Percentiles rank a stretch among this genome's conserved stretches.
Conservation (phyloP, 2,888 invertebrate genomes). For the Agrochola lota region DNA sequence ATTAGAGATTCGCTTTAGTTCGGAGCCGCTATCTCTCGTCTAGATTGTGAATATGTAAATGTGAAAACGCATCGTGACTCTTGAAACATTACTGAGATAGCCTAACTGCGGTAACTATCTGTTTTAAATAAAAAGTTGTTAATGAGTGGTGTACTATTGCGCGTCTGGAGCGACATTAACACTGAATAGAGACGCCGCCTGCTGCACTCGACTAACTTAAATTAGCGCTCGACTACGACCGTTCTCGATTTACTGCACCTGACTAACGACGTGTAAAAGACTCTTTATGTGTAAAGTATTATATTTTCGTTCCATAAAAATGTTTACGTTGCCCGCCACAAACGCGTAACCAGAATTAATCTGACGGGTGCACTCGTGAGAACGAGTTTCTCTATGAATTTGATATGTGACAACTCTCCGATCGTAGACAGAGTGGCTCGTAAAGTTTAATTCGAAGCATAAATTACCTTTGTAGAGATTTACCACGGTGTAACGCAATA, state of each 20-base stretch:
- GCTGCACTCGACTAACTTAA: constrained; percentile 33
- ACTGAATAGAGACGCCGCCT: constrained; percentile 22
- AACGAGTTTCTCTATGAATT: constrained; percentile 81
- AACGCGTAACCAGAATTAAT: constrained; percentile 80
- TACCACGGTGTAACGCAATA: constrained; percentile 83
- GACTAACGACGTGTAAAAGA: constrained; percentile 67
- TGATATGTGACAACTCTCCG: constrained; percentile 83
- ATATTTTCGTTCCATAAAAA: constrained; percentile 72
- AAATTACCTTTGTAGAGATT: constrained; percentile 83
- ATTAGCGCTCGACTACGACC: constrained; percentile 29
- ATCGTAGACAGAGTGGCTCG: constrained; percentile 84
- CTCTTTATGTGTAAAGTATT: constrained; percentile 64
- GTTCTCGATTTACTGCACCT: constrained; percentile 42
- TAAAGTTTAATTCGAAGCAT: constrained; percentile 85
- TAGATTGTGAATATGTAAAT: constrained; percentile 81
- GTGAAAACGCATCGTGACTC: constrained; percentile 79
- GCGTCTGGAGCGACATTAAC: constrained; percentile 34
- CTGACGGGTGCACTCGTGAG: constrained; percentile 83
- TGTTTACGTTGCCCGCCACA: constrained; percentile 72
- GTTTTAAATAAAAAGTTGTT: constrained; percentile 71
- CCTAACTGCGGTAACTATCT: constrained; percentile 49
- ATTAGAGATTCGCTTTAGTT: constrained; percentile 79
- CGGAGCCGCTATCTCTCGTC: constrained; percentile 78
- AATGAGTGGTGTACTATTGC: constrained; percentile 64
- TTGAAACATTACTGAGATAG: constrained; percentile 76